phyloP scores from a whole-genome alignment of 1,140 invertebrate genomes.

The Vollenhovia emeryi region DNA sequence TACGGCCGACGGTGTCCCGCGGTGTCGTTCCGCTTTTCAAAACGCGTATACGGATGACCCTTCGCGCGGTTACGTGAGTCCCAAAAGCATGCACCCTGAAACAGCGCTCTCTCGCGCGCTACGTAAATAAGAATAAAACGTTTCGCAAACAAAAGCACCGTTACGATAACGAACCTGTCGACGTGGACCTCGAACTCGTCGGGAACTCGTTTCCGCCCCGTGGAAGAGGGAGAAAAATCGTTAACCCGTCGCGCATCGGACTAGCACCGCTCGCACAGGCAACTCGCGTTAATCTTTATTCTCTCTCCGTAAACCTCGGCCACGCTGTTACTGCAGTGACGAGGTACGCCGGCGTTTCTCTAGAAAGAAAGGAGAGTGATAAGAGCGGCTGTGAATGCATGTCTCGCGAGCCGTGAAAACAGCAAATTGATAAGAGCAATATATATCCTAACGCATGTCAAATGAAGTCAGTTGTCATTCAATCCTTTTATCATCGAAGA shows the following conservation, averaged over 20 bases:
- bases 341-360: background rate
- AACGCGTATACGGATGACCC: constrained; percentile 6
- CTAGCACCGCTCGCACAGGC: constrained; percentile 60
- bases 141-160: constrained; percentile 76
- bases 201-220: constrained; percentile 77
- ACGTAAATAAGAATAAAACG: constrained; percentile 72
- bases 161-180: constrained; percentile 82
- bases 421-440: constrained; percentile 6
- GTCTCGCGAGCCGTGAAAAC: constrained; percentile 15
- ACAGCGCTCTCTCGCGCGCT: constrained; percentile 34
- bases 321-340: constrained; percentile 22
- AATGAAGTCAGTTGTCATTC: background rate
- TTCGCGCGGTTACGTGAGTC: constrained; percentile 31
- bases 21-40: constrained; percentile 71
- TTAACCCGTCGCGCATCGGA: constrained; percentile 73
- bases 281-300: constrained; percentile 64
- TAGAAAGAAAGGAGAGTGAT: background rate
- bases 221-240: constrained; percentile 75
- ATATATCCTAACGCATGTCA: background rate
- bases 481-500: background rate
- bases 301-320: constrained; percentile 46
- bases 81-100: constrained; percentile 23
- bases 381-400: background rate
- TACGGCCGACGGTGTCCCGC: constrained; percentile 71
- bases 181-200: constrained; percentile 75